A percentile compares a stretch with the other conserved stretches of the same genome.
Conservation (phyloP, 2,113 vertebrate species). For the Amblyornis subalaris region DNA sequence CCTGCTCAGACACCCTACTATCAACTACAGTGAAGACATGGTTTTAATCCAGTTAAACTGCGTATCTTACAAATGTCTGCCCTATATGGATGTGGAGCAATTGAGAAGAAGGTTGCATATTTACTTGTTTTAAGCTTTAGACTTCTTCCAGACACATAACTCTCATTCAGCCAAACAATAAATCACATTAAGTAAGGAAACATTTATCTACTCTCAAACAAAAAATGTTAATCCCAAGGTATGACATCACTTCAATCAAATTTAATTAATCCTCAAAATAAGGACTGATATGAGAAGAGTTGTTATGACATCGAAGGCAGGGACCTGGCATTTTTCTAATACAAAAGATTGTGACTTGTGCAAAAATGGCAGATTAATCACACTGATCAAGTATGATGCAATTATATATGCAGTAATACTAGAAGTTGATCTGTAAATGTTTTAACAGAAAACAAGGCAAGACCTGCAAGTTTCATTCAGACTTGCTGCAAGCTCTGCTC, state of each 20-base stretch:
- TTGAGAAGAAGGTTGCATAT: neutral
- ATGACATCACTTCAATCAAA: neutral
- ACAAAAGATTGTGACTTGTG: neutral
- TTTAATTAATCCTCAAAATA: neutral
- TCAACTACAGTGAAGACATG: neutral
- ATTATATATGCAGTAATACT: neutral
- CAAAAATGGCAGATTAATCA: conserved; percentile 8
- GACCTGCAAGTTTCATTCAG: neutral
- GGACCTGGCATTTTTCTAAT: neutral
- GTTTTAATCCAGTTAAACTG: neutral
- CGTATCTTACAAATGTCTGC: neutral
- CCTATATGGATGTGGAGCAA: neutral
- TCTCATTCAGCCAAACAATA: neutral
- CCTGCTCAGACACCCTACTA: neutral
- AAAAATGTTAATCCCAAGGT: neutral
- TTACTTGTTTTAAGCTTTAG: neutral
- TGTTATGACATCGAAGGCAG: neutral
- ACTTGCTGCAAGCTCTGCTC: neutral
- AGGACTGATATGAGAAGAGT: neutral
- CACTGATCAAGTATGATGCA: neutral
- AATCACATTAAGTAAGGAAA: neutral
- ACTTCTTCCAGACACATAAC: neutral
- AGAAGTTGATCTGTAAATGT: neutral
- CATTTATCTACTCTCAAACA: neutral
- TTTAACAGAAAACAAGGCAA: neutral